These are phyloP conservation scores for Indicator indicator DNA, from an alignment of 2,113 vertebrate genomes.

Conservation along the genomic window DNA sequence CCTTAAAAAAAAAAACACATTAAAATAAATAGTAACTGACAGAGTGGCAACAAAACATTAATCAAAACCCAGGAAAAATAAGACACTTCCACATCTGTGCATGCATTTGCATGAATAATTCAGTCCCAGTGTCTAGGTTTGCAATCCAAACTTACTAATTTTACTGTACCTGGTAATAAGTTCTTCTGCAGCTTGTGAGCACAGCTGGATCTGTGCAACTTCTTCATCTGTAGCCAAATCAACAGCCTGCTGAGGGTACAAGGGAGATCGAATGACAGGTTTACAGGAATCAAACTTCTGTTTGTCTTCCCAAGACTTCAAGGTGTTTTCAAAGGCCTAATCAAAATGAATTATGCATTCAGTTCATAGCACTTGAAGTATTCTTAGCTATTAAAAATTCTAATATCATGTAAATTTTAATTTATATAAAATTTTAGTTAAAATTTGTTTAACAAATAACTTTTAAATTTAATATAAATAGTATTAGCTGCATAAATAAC, in stretches of 20 bases:
- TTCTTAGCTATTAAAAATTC: background rate
- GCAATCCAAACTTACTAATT: background rate
- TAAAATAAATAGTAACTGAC: background rate
- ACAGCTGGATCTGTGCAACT: conserved; percentile 86
- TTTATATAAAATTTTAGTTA: background rate
- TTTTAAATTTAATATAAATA: background rate
- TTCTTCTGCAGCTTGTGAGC: conserved; percentile 91
- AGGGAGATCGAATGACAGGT: conserved; percentile 86
- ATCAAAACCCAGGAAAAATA: background rate
- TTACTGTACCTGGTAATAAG: conserved; percentile 89
- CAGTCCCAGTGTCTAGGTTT: background rate
- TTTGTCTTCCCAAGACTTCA: conserved; percentile 99
- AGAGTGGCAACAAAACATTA: background rate
- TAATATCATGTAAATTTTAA: background rate
- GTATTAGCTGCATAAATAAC: background rate
- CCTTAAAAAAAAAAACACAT: background rate
- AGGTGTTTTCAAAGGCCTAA: conserved; percentile 95
- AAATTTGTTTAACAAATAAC: background rate
- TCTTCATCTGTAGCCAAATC: conserved; percentile 93
- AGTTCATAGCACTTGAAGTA: background rate
- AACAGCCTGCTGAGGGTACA: conserved; percentile 90
- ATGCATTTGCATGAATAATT: background rate
- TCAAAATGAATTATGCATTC: background rate
- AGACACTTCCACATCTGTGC: background rate
- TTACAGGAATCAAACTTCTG: conserved; percentile 91